These are phyloP conservation scores for Loriculus beryllinus DNA, from an alignment of 2,797 vertebrate species.

Conservation along the genomic window DNA sequence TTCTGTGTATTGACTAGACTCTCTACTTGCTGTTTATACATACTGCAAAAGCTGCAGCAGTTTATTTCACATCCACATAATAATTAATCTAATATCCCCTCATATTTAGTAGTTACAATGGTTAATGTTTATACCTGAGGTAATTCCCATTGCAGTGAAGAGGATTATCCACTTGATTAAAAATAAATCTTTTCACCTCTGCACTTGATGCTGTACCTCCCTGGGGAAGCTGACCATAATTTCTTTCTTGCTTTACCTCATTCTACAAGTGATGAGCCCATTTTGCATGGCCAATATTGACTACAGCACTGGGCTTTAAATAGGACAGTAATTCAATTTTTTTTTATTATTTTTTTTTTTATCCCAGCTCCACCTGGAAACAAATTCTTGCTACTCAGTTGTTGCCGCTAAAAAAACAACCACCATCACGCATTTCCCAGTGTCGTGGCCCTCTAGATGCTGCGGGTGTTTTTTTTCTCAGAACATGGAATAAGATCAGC, in stretches of 20 bases:
- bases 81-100: constrained; percentile 62
- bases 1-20: constrained; percentile 40
- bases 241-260: constrained; percentile 11
- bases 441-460: background rate
- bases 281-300: constrained; percentile 16
- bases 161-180: constrained; percentile 67
- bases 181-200: constrained; percentile 68
- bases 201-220: constrained; percentile 36
- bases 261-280: constrained; percentile 34
- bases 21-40: background rate
- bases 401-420: background rate
- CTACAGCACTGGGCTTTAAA: background rate
- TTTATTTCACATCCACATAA: constrained; percentile 54
- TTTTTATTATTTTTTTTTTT: background rate
- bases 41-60: background rate
- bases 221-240: constrained; percentile 60
- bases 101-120: constrained; percentile 44
- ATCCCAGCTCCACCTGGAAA: background rate
- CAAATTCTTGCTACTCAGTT: background rate
- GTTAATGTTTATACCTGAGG: constrained; percentile 59
- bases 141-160: constrained; percentile 48
- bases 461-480: background rate
- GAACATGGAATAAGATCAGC: background rate
- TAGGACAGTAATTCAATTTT: background rate
- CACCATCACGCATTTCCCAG: background rate